phyloP scores from a whole-genome alignment of 2,113 vertebrate species.

The Entelurus aequoreus region DNA sequence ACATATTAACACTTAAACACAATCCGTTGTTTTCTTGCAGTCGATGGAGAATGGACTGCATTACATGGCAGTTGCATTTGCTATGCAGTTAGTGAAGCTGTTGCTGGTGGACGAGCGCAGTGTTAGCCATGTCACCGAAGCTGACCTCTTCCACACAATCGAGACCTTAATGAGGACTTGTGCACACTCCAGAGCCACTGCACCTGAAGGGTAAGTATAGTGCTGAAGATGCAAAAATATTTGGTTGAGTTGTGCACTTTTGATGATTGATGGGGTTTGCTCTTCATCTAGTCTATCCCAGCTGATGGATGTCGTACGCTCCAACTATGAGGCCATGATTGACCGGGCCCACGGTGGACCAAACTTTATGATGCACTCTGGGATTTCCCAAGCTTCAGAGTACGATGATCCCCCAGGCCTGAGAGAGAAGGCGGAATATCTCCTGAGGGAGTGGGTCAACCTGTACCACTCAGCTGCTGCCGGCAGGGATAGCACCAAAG shows the following conservation, averaged over 20 bases:
- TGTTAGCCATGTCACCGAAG: conserved; percentile 92
- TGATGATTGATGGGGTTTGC: not conserved
- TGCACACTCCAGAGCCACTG: conserved; percentile 95
- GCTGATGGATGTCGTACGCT: conserved; percentile 97
- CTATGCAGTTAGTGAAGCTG: conserved; percentile 97
- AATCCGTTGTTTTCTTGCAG: conserved; percentile 53
- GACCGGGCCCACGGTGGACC: conserved; percentile 95
- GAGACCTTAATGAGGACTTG: conserved; percentile 98
- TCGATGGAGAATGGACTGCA: conserved; percentile 99
- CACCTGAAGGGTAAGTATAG: conserved; percentile 87
- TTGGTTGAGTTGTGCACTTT: no score
- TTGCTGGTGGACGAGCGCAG: conserved; percentile 94
- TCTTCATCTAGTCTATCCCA: conserved; percentile 82
- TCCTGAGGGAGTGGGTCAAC: conserved; percentile 97
- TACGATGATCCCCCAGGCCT: conserved; percentile 96
- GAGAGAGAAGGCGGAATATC: conserved; percentile 96
- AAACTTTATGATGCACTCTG: conserved; percentile 99
- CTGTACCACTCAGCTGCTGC: conserved; percentile 98
- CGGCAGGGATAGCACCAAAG: conserved; percentile 97
- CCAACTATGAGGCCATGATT: conserved; percentile 99
- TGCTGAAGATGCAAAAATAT: not conserved
- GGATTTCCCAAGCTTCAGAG: conserved; percentile 97
- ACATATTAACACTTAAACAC: not conserved
- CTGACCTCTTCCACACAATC: conserved; percentile 97
- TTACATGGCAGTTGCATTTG: conserved; percentile 98